phyloP scores from a whole-genome alignment of 2,888 invertebrate species.

The Didymodactylos carnosus region DNA sequence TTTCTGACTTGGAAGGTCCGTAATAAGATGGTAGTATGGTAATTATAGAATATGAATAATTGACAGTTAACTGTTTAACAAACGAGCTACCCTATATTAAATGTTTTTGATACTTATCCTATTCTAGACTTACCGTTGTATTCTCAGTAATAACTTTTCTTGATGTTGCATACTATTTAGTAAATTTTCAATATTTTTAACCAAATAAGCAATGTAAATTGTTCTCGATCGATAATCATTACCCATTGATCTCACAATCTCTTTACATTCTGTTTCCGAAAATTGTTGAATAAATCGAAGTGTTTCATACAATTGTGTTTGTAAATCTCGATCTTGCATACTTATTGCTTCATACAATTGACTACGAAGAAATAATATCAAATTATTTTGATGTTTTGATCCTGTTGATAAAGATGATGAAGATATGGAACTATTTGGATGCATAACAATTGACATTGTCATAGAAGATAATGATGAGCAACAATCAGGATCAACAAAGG shows the following conservation, averaged over 20 bases:
- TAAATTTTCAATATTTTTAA: slow-evolving; percentile 56
- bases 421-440: background rate
- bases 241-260: slow-evolving; percentile 51
- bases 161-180: slow-evolving; percentile 54
- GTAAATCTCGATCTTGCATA: slow-evolving; percentile 52
- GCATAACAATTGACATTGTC: background rate
- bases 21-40: too few species aligned
- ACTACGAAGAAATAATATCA: slow-evolving; percentile 27
- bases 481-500: slow-evolving; percentile 52
- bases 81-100: too few species aligned
- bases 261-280: slow-evolving; percentile 48
- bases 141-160: slow-evolving; percentile 36
- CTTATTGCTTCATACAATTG: slow-evolving; percentile 63
- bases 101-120: too few species aligned
- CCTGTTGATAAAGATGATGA: background rate
- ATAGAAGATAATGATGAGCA: background rate
- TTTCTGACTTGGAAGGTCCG: too few species aligned
- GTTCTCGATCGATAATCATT: slow-evolving; percentile 56
- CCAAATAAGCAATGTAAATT: slow-evolving; percentile 61
- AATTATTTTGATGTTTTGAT: slow-evolving; percentile 5
- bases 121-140: slow-evolving; percentile 4
- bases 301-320: slow-evolving; percentile 62
- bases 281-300: slow-evolving; percentile 54
- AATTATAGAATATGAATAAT: too few species aligned
- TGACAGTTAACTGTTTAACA: too few species aligned